Evolutionary conservation across 2,113 vertebrate species (phyloP).

Genomic region (Cyanoramphus novaezelandiae): DNA sequence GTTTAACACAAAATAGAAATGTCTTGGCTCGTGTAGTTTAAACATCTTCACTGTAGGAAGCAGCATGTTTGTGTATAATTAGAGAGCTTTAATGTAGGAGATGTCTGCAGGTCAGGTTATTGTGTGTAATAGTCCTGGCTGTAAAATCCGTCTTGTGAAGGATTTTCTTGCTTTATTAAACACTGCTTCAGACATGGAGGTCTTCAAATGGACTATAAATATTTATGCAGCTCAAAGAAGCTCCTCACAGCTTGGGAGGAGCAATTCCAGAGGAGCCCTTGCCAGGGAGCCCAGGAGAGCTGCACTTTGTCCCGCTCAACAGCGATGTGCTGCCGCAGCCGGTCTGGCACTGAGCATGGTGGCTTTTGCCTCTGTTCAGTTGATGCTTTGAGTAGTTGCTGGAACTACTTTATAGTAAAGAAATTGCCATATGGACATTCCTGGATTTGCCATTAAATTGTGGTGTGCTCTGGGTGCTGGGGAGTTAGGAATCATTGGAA

Average conservation of each 20-base stretch:
- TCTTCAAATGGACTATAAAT: constrained; percentile 11
- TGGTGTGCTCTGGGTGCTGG: neutral
- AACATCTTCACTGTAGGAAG: constrained; percentile 33
- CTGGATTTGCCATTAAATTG: neutral
- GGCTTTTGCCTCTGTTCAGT: neutral
- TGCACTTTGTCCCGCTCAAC: neutral
- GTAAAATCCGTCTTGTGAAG: constrained; percentile 8
- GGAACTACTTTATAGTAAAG: neutral
- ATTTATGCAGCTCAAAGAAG: neutral
- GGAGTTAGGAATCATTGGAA: neutral
- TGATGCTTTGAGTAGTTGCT: neutral
- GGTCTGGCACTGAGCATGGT: neutral
- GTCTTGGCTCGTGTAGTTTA: constrained; percentile 3
- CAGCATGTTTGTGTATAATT: constrained; percentile 17
- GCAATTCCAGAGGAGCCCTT: neutral
- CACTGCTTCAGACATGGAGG: neutral
- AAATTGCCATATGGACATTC: fast-evolving
- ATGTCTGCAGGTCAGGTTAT: neutral
- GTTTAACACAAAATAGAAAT: neutral
- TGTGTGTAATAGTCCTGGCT: neutral
- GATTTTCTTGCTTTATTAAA: neutral
- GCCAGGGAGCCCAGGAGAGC: neutral
- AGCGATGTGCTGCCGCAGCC: fast-evolving
- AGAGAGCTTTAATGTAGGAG: neutral
- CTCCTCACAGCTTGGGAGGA: neutral